Conservation (phyloP, 2,888 invertebrate genomes). For the Coleophora deauratella region DNA sequence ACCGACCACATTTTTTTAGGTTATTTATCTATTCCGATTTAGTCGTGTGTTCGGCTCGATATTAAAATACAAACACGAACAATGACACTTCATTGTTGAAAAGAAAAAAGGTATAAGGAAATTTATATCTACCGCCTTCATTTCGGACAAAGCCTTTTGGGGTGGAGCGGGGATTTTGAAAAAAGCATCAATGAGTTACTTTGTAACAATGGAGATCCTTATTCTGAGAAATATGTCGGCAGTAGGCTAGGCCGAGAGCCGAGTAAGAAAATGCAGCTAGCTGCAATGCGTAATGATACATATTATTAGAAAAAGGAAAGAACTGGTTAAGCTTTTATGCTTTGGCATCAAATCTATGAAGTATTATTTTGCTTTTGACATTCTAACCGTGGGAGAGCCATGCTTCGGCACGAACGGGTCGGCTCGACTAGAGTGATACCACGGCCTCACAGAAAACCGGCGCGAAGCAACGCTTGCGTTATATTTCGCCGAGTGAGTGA, state of each 20-base stretch:
- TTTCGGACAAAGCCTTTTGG: constrained; percentile 39
- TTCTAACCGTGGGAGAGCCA: no score
- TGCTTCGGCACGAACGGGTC: no score
- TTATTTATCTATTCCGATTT: constrained; percentile 64
- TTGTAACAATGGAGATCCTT: constrained; percentile 26
- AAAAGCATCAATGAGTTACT: constrained; percentile 51
- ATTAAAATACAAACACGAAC: constrained; percentile 69
- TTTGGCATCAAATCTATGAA: no score
- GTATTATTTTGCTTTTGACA: no score
- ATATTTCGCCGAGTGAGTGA: no score
- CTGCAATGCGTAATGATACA: no score
- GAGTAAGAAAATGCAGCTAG: no score
- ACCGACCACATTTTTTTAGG: constrained; percentile 20
- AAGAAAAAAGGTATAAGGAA: constrained; percentile 46
- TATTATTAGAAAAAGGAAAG: neutral
- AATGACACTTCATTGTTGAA: constrained; percentile 60
- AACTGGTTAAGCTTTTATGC: no score
- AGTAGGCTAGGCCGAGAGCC: no score
- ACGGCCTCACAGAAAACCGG: no score
- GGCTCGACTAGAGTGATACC: no score
- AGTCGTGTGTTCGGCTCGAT: constrained; percentile 53
- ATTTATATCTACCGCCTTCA: constrained; percentile 47
- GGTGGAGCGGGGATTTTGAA: constrained; percentile 36
- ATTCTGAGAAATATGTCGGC: constrained; percentile 31
- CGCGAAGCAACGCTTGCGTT: no score